phyloP scores from a whole-genome alignment of 2,888 invertebrate genomes.

The Campoplex capitator region DNA sequence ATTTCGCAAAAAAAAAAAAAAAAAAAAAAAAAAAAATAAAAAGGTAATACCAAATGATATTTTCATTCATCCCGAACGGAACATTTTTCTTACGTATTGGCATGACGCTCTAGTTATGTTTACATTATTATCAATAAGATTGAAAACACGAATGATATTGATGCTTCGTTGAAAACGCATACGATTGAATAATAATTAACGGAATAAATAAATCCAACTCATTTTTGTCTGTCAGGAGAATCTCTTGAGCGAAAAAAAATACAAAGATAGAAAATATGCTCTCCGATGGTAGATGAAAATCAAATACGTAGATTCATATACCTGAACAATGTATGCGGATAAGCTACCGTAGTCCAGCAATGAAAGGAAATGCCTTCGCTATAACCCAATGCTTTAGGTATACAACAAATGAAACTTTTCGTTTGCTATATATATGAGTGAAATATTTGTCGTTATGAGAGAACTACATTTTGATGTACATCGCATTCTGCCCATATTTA shows the following conservation, averaged over 20 bases:
- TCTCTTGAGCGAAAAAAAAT: constrained; percentile 47
- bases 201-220: background rate
- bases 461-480: background rate
- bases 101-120: background rate
- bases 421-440: background rate
- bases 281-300: background rate
- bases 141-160: background rate
- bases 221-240: background rate
- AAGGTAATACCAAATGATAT: too few relatives aligned
- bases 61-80: background rate
- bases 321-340: constrained; percentile 4
- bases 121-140: background rate
- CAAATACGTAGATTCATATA: background rate
- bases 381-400: background rate
- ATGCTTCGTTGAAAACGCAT: background rate
- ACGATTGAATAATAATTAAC: background rate
- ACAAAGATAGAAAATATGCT: constrained; percentile 1
- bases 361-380: background rate
- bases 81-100: background rate
- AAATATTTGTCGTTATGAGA: background rate
- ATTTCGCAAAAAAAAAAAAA: background rate
- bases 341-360: constrained; percentile 13
- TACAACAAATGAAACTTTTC: constrained; percentile 44
- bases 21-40: too few relatives aligned
- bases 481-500: background rate